phyloP scores from a whole-genome alignment of 30 jellyfish, hydroid and myxozoan genomes.

The Clytia hemisphaerica region DNA sequence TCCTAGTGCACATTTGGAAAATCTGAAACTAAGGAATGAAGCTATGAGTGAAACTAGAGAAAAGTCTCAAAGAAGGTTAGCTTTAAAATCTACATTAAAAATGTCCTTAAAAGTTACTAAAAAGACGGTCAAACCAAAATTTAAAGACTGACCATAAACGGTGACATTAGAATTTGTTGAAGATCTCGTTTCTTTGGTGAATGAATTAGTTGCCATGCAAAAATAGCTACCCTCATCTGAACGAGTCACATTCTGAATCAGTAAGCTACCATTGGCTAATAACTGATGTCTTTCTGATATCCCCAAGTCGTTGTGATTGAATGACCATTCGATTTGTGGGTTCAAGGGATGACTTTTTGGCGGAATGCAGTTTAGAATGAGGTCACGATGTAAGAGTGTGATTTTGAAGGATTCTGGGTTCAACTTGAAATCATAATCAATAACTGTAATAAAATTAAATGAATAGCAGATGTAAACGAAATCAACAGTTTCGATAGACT shows the following conservation, averaged over 20 bases:
- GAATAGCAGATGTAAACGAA: too few relatives aligned
- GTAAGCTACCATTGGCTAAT: constrained; percentile 26
- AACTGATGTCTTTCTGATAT: neutral
- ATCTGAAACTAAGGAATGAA: too few relatives aligned
- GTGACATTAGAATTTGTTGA: constrained; percentile 48
- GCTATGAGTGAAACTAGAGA: too few relatives aligned
- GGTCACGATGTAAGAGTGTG: constrained; percentile 21
- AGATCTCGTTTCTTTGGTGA: constrained; percentile 41
- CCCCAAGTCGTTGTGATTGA: constrained; percentile 4
- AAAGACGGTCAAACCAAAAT: neutral
- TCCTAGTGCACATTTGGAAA: too few relatives aligned
- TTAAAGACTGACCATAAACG: constrained; percentile 46
- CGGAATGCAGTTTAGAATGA: constrained; percentile 46
- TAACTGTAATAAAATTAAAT: constrained; percentile 42
- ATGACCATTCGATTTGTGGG: constrained; percentile 36
- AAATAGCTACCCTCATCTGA: constrained; percentile 43
- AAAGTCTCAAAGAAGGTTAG: too few relatives aligned
- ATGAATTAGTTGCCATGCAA: constrained; percentile 45
- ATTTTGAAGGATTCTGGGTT: constrained; percentile 27
- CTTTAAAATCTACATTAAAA: too few relatives aligned
- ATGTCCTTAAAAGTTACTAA: too few relatives aligned
- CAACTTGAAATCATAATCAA: constrained; percentile 35
- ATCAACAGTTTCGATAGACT: too few relatives aligned
- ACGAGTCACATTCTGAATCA: constrained; percentile 3
- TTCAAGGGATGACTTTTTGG: constrained; percentile 53